Percentiles rank a stretch among this genome's conserved stretches.
Conservation (phyloP, 1,140 invertebrate species). For the Lepidostoma basale region DNA sequence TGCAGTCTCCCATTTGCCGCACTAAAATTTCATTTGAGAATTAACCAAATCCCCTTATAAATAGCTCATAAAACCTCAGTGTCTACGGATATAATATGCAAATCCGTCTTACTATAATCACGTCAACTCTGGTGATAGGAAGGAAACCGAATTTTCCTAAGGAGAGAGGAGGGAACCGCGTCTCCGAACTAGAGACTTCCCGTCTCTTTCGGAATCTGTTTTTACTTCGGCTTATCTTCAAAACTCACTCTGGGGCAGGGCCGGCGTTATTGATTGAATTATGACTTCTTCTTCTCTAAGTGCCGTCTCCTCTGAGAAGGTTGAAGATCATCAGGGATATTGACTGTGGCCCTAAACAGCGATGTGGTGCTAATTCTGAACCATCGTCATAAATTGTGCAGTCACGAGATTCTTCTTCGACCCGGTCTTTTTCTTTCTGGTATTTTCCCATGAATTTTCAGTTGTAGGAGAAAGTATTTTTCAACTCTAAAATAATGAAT, state of each 20-base stretch:
- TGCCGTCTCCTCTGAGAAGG: no score
- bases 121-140: neutral
- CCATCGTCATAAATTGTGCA: no score
- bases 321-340: no score
- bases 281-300: no score
- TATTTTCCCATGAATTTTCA: no score
- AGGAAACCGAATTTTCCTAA: neutral
- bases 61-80: neutral
- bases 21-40: neutral
- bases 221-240: slow-evolving; percentile 36
- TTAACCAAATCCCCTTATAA: slow-evolving; percentile 6
- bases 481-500: no score
- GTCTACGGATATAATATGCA: slow-evolving; percentile 16
- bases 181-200: neutral
- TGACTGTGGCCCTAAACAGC: no score
- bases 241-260: neutral
- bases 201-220: slow-evolving; percentile 30
- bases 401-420: neutral
- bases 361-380: no score
- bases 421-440: neutral
- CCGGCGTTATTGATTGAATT: neutral
- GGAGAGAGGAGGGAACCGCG: slow-evolving; percentile 3
- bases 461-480: no score
- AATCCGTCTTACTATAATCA: slow-evolving; percentile 16
- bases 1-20: no score